Conservation (phyloP, 2,888 invertebrate genomes). For the Odontocerum albicorne region DNA sequence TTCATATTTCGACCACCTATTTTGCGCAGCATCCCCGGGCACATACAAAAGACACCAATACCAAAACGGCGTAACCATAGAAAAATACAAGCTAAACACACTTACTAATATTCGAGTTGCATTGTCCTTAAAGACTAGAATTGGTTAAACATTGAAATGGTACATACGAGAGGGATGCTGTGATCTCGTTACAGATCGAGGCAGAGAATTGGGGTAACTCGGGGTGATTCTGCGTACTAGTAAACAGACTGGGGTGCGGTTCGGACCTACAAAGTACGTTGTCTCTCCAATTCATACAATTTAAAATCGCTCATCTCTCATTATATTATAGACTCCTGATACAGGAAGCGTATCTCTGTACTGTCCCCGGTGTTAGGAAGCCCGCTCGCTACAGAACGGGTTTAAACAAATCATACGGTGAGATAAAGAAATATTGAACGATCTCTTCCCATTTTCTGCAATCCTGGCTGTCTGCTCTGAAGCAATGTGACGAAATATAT, state of each 20-base stretch:
- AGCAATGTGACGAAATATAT: too few relatives aligned
- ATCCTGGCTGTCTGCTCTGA: too few relatives aligned
- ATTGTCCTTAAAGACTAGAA: conserved; percentile 37
- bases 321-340: conserved; percentile 2
- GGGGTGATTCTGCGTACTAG: conserved; percentile 35
- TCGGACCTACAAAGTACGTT: conserved; percentile 33
- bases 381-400: too few relatives aligned
- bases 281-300: conserved; percentile 23
- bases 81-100: conserved; percentile 38
- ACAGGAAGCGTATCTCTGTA: too few relatives aligned
- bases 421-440: too few relatives aligned
- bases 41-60: too few relatives aligned
- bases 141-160: conserved; percentile 40
- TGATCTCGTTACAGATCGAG: conserved; percentile 9
- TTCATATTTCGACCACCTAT: conserved; percentile 61
- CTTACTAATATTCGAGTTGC: conserved; percentile 34
- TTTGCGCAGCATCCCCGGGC: conserved; percentile 64
- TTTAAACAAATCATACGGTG: too few relatives aligned
- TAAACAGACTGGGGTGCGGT: conserved; percentile 32
- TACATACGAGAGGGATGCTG: not conserved
- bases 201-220: conserved; percentile 30
- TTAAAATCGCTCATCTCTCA: conserved; percentile 27
- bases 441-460: too few relatives aligned
- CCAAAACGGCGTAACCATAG: conserved; percentile 44
- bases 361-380: too few relatives aligned